Base-by-base conservation (phyloP, 2,113 vertebrate genomes). In the Megalops atlanticus region DNA sequence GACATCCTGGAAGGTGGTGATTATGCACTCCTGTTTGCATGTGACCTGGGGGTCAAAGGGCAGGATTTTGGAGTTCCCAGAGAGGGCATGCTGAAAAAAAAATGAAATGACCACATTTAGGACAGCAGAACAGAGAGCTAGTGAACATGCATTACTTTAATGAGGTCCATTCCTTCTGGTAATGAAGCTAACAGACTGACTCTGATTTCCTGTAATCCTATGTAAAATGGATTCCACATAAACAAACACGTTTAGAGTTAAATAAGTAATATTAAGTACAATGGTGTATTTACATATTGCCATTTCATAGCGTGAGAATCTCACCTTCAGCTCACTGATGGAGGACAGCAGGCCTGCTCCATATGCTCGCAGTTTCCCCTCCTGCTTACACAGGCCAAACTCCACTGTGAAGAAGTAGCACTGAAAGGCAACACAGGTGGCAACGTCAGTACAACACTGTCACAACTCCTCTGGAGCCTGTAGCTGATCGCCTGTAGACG, bases 371-470 rank as follows among this genome's bases (percentile, higher is more conserved):
- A 99, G 90, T 81, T 96, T 93, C 15, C 97, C 98, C 68, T 99
- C 97, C 87, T 99, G 97, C 88, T 98, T 99, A 91, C 97, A 99
- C 86, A 99, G 90, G 70, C 98, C 98, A 88, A 99, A 99, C 90
- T 99, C 98, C 90, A 99, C 97, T 0, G 98, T 99, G 84, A 99
- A 99, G 91, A 99, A 99, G 85, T 99, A 99, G 87, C 98, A 99
- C 98, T 99, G 91, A 14, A 89, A 92, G 73, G 89, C 49, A 88
- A 78, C 74, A 82, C 6, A 52, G 47, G 24, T 4, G 15, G 79
- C 5, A 70, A 16, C 24, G 2, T 54, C 43, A 69, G n/a, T 52
- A 69, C 18, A 74, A 58, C n/a, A 39, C 3, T 15, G 21, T 47
- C 33, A 52, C 64, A 47, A 36, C n/a, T n/a, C n/a, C n/a, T n/a